Evolutionary conservation across 1,140 invertebrate genomes (phyloP).

Genomic region (Euwallacea similis): DNA sequence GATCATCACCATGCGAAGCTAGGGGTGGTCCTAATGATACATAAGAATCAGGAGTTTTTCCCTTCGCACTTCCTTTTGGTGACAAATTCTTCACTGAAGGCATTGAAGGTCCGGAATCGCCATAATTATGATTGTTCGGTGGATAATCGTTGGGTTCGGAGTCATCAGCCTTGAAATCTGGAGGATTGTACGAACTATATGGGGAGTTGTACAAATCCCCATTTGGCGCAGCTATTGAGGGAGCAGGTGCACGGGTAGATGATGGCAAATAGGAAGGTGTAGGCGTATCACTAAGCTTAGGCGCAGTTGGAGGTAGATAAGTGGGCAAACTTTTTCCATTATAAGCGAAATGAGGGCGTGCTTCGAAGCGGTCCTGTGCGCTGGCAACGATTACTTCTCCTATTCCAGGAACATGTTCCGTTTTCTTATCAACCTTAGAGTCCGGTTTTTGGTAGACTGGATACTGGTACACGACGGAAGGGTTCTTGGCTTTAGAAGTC

Average conservation of each 20-base stretch:
- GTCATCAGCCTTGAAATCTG: constrained; percentile 39
- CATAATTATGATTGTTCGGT: constrained; percentile 13
- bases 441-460: constrained; percentile 36
- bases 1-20: constrained; percentile 25
- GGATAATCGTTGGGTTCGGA: constrained; percentile 23
- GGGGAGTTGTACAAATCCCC: constrained; percentile 44
- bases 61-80: not conserved
- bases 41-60: constrained; percentile 31
- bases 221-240: constrained; percentile 25
- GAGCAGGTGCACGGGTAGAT: constrained; percentile 9
- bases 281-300: constrained; percentile 11
- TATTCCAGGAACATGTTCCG: constrained; percentile 45
- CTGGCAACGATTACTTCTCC: constrained; percentile 46
- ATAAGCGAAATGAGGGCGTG: constrained; percentile 48
- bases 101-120: not conserved
- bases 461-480: constrained; percentile 38
- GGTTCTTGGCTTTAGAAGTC: constrained; percentile 36
- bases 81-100: not conserved
- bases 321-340: constrained; percentile 30
- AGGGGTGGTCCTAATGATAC: constrained; percentile 40
- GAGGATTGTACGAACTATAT: constrained; percentile 49
- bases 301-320: constrained; percentile 23
- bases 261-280: constrained; percentile 4
- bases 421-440: constrained; percentile 37
- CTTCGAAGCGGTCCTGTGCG: constrained; percentile 48